Percentiles rank a stretch among this genome's conserved stretches.
Conservation (phyloP, 1,140 invertebrate genomes). For the Andricus grossulariae region DNA sequence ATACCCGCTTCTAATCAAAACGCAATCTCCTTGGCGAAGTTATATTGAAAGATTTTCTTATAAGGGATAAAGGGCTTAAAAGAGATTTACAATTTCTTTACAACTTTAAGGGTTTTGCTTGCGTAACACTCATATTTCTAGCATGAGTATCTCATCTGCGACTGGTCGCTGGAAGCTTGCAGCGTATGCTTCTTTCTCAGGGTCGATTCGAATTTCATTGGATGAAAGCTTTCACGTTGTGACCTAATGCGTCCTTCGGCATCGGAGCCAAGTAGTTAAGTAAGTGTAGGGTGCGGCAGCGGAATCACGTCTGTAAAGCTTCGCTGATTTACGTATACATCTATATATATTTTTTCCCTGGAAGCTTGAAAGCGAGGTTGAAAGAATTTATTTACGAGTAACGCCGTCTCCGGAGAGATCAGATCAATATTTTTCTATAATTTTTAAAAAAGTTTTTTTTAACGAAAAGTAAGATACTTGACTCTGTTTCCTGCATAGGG, state of each 20-base stretch:
- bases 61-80: too few species aligned
- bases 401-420: neutral
- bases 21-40: too few species aligned
- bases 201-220: slow-evolving; percentile 13
- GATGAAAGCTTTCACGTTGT: slow-evolving; percentile 16
- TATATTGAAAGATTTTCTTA: too few species aligned
- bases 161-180: neutral
- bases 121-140: neutral
- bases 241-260: slow-evolving; percentile 9
- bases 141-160: neutral
- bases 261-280: slow-evolving; percentile 16
- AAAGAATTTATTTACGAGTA: neutral
- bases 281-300: slow-evolving; percentile 14
- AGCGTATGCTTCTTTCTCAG: neutral
- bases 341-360: neutral
- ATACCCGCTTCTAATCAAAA: too few species aligned
- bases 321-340: neutral
- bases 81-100: too few species aligned
- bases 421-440: too few species aligned
- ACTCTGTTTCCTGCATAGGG: too few species aligned
- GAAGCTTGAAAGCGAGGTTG: neutral
- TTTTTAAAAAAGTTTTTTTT: too few species aligned
- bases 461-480: too few species aligned
- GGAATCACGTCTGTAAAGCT: slow-evolving; percentile 1
- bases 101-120: neutral